Base-by-base conservation (phyloP, 2,888 invertebrate species). In the Serripes groenlandicus region DNA sequence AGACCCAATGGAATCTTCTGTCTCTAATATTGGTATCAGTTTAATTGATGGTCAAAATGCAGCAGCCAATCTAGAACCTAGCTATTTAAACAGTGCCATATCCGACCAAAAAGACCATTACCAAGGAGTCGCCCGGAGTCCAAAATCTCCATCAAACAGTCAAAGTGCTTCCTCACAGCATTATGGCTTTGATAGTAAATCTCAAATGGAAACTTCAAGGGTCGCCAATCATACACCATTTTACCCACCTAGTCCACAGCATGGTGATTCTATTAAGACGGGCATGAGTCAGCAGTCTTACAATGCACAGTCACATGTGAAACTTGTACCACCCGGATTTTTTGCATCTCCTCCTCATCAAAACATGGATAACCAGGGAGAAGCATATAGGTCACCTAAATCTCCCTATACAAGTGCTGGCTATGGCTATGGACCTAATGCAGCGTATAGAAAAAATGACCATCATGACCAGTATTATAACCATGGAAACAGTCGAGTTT, bases 51-150 rank as follows among this genome's bases (percentile, higher is more conserved):
- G 66, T 42, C 66, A 66, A 26, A 66, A 42, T 34, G 76, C 76
- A n/a, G 60, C 60, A 1, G 69, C 76, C 3, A 70, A 56, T 32
- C 66, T 76, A 15, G 76, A 76, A 30, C 76, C 76, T n/a, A 60
- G 69, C 32, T 76, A 60, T 54, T 30, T 76, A 21, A 75, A 54
- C 28, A 73, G 23, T 35, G 26, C 66, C 5, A 56, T 54, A 35
- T 56, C 66, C 23, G 68, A 75, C 3, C 52, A 49, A 74, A 9
- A 32, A 34, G 60, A 23, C 28, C n/a, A 3, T 9, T n/a, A 60
- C 60, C 66, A 66, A 7, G 26, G 42, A 0, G 5, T 26, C 11
- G 21, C 1, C 3, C 66, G 66, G 26, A 66, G 66, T 66, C 66
- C 66, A 26, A 66, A 66, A 23, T 23, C 42, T 26, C 56, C 21